Evolutionary conservation across 2,888 invertebrate genomes (phyloP), one percentile per base, ranked within the genome.

Genomic region (Ochropleura plecta): DNA sequence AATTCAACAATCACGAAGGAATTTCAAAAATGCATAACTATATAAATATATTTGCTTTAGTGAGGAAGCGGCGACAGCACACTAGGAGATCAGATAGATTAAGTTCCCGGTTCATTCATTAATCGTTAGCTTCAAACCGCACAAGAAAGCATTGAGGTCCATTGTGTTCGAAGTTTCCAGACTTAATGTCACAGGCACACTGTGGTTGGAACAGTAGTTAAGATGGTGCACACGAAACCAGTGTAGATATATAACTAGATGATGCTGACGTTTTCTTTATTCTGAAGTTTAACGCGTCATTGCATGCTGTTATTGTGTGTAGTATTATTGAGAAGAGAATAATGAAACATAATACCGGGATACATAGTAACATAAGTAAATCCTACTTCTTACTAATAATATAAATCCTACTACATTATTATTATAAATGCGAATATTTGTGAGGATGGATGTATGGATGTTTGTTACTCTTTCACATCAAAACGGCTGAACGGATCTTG

Each of bases 51-150:
- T 51, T 74, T 57, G 12, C 74, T 57, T 63, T 57, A 40, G 40
- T 57, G 48, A 14, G 12, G 12, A 48, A 57, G 18, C 30, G 6
- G n/a, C 46, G 49, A 48, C 42, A 14, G 12, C 40, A 53, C 30
- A 64, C 57, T 30, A 30, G 4, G 16, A 68, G 42, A 67, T 64
- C 49, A 64, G 69, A 68, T 59, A 82, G 78, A 82, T 79, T 68
- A 77, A 77, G 64, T 53, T 82, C 64, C 18, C 57, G 30, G 14
- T 82, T 48, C 64, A 78, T 82, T 82, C 82, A 78, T 77, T 77
- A 55, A 82, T 77, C 78, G 77, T 82, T 78, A 44, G 51, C 44
- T 76, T 53, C 20, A 68, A 75, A 82, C 63, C 63, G 57, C 82
- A 42, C 63, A 76, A 64, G 68, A 82, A 82, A 77, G 51, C 51